Evolutionary conservation across 2,797 vertebrate genomes (phyloP), one percentile per base, ranked within the genome.

Genomic region (Gadopsis bispinosus): DNA sequence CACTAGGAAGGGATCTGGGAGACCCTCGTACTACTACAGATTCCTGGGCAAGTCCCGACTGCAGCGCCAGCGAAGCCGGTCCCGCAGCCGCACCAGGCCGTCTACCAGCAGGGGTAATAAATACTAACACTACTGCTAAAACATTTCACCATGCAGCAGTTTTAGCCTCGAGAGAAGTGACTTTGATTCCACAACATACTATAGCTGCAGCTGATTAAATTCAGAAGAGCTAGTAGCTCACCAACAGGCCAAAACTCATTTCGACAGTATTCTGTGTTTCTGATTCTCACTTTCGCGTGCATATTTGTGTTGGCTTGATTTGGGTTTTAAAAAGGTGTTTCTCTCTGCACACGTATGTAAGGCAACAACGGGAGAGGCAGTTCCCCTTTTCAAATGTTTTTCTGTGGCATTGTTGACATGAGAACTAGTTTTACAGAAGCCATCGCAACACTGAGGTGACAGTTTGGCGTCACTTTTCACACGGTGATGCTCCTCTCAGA

Each of bases 11-110:
- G 97, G 95, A 87, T 97, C 97, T 61, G 97, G 96, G 85, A 97
- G 97, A 95, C 96, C 95, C 45, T 96, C 97, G 0, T 99, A 99
- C 94, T 99, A 99, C 95, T 99, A 99, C 92, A 95, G 98, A 92
- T 96, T 99, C 90, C 94, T 99, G 90, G 96, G 97, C 93, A 96
- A 97, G 92, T 96, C 98, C 37, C 95, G 97, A 83, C 96, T 99
- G 79, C 97, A 98, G 95, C 96, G 98, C 87, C 98, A 99, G 93
- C 96, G 98, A 41, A 99, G 98, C 93, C 93, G 97, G 84, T 99
- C 98, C 77, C 96, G 97, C 89, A 99, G 97, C 92, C 97, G 98
- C 90, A 97, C 87, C 92, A 95, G 98, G 94, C 95, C 96, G 11
- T 67, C 93, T 39, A 90, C 95, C 70, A 97, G 91, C 93, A 94